Evolutionary conservation across 2,797 vertebrate species (phyloP).

Genomic region (Enteromius unitaeniatus): DNA sequence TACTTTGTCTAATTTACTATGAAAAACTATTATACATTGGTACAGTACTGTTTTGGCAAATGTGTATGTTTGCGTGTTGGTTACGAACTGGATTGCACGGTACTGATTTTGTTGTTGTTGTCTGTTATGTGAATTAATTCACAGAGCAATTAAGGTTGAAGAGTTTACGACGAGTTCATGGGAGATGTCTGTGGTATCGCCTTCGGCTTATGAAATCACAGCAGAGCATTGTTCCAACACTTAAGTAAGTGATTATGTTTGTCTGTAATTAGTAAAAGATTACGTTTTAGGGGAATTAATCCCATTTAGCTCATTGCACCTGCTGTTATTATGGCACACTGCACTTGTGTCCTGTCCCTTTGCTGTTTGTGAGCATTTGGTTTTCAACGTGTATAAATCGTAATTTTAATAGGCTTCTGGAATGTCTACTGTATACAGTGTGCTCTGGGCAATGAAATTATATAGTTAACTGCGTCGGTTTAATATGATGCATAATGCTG

Average conservation of each 20-base stretch:
- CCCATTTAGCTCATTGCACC: not conserved
- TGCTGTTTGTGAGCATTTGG: not conserved
- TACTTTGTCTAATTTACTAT: not conserved
- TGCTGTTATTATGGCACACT: not conserved
- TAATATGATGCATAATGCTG: not conserved
- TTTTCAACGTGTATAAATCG: not conserved
- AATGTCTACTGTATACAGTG: not conserved
- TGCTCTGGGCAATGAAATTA: not conserved
- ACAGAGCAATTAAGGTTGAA: constrained; percentile 96
- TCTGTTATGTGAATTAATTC: not conserved
- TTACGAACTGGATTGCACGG: not conserved
- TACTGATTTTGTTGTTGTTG: not conserved
- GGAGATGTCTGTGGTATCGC: constrained; percentile 97
- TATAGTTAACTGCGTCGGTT: not conserved
- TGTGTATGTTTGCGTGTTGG: not conserved
- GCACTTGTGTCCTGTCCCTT: not conserved
- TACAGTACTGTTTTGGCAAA: not conserved
- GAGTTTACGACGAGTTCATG: constrained; percentile 92
- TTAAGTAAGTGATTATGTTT: constrained; percentile 85
- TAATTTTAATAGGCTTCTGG: not conserved
- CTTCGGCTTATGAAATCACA: constrained; percentile 94
- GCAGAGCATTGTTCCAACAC: constrained; percentile 92
- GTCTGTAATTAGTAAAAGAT: not conserved
- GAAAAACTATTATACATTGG: not conserved
- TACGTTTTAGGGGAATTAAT: not conserved